Conservation (phyloP, 1,140 invertebrate genomes). For the Saccostrea cuccullata region DNA sequence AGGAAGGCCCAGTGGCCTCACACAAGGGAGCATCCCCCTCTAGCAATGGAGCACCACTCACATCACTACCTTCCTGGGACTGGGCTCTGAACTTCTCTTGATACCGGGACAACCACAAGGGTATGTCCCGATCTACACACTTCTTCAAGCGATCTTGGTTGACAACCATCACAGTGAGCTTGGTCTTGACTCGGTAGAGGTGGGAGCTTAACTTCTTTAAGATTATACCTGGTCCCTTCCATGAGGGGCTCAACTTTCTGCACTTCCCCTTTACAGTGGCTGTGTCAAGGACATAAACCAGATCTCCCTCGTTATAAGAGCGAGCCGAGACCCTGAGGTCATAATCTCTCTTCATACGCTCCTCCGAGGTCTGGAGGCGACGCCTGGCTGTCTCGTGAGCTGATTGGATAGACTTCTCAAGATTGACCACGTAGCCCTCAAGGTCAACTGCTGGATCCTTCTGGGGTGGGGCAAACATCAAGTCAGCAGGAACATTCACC, state of each 20-base stretch:
- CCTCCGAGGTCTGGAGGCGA: neutral
- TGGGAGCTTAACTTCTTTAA: slow-evolving; percentile 34
- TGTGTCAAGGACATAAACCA: slow-evolving; percentile 29
- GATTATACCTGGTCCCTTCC: slow-evolving; percentile 34
- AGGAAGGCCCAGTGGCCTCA: too few species aligned
- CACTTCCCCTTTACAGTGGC: slow-evolving; percentile 22
- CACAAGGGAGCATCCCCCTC: too few species aligned
- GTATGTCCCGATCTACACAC: neutral
- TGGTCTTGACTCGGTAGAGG: neutral
- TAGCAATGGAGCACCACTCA: too few species aligned
- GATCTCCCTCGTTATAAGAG: slow-evolving; percentile 20
- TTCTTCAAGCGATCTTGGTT: neutral
- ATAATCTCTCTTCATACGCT: slow-evolving; percentile 2
- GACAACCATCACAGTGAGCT: neutral
- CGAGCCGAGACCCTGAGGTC: neutral
- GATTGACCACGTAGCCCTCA: neutral
- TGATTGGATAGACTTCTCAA: neutral
- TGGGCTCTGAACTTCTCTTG: neutral
- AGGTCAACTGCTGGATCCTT: neutral
- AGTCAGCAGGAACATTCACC: neutral
- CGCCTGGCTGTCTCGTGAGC: neutral
- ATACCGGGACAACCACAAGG: neutral
- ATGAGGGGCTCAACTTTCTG: neutral
- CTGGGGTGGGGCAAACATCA: neutral
- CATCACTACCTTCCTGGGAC: neutral